Conservation (phyloP, 2,113 vertebrate species). For the Colinus virginianus region DNA sequence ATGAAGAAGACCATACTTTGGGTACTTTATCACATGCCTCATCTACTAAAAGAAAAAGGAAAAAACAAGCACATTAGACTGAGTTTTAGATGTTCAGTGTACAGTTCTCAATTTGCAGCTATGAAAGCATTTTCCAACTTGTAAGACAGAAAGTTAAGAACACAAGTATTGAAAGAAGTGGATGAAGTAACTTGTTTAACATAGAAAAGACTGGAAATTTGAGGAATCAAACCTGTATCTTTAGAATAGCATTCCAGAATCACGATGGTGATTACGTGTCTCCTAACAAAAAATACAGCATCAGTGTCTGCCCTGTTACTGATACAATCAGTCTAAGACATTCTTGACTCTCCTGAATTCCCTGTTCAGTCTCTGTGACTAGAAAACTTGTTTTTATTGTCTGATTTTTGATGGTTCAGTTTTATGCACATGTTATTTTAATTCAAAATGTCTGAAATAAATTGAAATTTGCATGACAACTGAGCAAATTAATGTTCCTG, state of each 20-base stretch:
- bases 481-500: background rate
- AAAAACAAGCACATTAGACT: background rate
- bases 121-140: background rate
- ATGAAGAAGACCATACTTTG: background rate
- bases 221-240: background rate
- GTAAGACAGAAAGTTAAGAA: background rate
- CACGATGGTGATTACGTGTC: background rate
- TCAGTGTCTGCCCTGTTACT: background rate
- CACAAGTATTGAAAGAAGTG: background rate
- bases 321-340: background rate
- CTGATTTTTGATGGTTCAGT: fast-evolving
- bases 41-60: background rate
- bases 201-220: background rate
- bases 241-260: background rate
- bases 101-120: background rate
- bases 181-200: background rate
- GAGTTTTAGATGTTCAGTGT: background rate
- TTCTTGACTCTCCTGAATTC: background rate
- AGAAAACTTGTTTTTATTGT: background rate
- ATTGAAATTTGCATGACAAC: background rate
- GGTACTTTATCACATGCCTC: background rate
- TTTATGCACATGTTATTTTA: background rate
- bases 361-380: background rate
- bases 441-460: background rate
- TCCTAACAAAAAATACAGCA: background rate